Percentiles rank a stretch among this genome's conserved stretches.
These are phyloP conservation scores for Acanthosepion esculentum DNA, from an alignment of 2,888 invertebrate genomes.

Conservation along the genomic window DNA sequence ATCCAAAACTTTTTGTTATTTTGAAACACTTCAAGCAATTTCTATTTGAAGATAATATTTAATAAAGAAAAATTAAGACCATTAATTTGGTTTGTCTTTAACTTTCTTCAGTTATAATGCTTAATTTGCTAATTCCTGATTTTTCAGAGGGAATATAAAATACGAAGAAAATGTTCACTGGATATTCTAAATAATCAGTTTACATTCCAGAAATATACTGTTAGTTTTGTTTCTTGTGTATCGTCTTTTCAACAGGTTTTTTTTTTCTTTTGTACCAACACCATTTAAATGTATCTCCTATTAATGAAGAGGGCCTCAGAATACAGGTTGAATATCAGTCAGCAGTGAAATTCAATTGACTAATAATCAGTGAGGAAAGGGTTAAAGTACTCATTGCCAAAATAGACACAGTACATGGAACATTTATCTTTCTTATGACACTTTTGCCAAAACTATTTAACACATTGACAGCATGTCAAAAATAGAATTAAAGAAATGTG, in stretches of 20 bases:
- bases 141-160: no score
- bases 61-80: neutral
- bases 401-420: neutral
- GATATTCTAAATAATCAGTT: no score
- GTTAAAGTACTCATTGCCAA: neutral
- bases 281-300: neutral
- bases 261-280: no score
- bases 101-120: no score
- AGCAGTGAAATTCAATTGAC: neutral
- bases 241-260: no score
- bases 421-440: no score
- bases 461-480: neutral
- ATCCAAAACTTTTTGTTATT: neutral
- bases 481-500: neutral
- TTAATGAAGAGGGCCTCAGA: neutral
- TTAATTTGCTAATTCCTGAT: no score
- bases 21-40: neutral
- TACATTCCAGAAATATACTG: no score
- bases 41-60: neutral
- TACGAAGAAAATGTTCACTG: no score
- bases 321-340: neutral
- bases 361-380: neutral
- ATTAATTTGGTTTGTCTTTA: no score
- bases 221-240: no score
- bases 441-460: neutral